Conservation (phyloP, 2,113 vertebrate species). For the Protomyctophum bolini region DNA sequence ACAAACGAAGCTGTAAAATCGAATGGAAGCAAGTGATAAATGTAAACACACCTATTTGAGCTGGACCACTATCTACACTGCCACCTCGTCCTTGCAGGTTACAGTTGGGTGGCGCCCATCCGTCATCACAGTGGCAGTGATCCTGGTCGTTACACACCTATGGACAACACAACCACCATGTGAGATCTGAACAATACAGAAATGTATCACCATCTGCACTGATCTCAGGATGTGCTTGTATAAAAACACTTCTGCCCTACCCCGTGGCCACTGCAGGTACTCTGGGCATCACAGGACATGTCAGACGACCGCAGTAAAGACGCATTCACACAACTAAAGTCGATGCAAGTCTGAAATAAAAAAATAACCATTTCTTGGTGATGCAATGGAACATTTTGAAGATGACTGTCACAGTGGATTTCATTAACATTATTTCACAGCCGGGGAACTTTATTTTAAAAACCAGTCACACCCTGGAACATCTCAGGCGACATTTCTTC, state of each 20-base stretch:
- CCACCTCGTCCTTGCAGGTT: constrained; percentile 75
- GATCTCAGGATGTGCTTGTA: not conserved
- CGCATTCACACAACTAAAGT: constrained; percentile 81
- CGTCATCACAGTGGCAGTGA: constrained; percentile 81
- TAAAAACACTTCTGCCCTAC: constrained; percentile 68
- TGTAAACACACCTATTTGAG: constrained; percentile 76
- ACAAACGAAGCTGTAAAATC: not conserved
- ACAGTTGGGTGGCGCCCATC: constrained; percentile 83
- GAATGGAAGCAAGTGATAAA: not conserved
- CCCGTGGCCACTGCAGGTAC: constrained; percentile 77
- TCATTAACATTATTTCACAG: no score
- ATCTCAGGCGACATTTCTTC: no score
- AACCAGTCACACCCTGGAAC: no score
- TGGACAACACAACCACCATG: constrained; percentile 3
- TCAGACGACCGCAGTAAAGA: constrained; percentile 75
- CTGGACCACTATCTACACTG: constrained; percentile 83
- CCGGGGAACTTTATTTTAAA: no score
- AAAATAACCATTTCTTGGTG: not conserved
- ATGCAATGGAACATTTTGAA: no score
- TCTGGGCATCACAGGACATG: constrained; percentile 76
- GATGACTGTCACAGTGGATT: no score
- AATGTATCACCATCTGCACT: not conserved
- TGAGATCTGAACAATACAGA: not conserved
- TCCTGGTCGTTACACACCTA: constrained; percentile 82
- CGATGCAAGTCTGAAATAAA: constrained; percentile 77